Percentiles rank a stretch among this genome's conserved stretches.
Evolutionary conservation across 2,888 invertebrate genomes (phyloP).

Genomic region (Campoletis raptor): DNA sequence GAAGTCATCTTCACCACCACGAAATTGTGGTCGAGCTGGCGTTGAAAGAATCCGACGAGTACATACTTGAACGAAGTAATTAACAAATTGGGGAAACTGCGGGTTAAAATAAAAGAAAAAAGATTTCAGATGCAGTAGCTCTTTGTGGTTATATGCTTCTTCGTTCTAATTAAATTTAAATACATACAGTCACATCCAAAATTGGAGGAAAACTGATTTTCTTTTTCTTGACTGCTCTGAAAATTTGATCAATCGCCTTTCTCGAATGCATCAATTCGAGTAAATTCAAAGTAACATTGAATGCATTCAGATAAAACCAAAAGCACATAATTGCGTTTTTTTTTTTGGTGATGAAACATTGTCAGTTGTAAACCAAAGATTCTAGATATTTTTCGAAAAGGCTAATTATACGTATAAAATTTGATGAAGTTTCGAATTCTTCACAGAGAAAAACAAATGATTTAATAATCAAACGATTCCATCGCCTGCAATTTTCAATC

Average conservation of each 20-base stretch:
- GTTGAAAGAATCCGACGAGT: conserved; percentile 47
- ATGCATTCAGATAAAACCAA: neutral
- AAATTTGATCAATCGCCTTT: neutral
- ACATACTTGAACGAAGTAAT: conserved; percentile 63
- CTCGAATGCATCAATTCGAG: neutral
- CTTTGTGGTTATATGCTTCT: conserved; percentile 59
- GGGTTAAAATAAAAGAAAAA: conserved; percentile 57
- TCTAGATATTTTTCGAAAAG: too few relatives aligned
- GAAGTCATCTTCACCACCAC: conserved; percentile 63
- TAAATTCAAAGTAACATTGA: neutral
- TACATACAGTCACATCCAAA: neutral
- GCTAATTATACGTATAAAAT: neutral
- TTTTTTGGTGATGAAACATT: too few relatives aligned
- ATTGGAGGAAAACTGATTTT: neutral
- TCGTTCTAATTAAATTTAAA: conserved; percentile 39
- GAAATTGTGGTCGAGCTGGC: conserved; percentile 72
- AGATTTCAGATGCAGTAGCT: conserved; percentile 65
- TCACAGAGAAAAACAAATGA: too few relatives aligned
- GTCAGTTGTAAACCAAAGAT: too few relatives aligned
- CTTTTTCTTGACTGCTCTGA: neutral
- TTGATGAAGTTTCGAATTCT: neutral
- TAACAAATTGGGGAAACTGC: conserved; percentile 71
- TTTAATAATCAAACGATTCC: too few relatives aligned
- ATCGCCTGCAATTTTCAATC: too few relatives aligned
- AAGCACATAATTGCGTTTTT: neutral